phyloP scores from a whole-genome alignment of 2,113 vertebrate genomes.

The Scomber japonicus region DNA sequence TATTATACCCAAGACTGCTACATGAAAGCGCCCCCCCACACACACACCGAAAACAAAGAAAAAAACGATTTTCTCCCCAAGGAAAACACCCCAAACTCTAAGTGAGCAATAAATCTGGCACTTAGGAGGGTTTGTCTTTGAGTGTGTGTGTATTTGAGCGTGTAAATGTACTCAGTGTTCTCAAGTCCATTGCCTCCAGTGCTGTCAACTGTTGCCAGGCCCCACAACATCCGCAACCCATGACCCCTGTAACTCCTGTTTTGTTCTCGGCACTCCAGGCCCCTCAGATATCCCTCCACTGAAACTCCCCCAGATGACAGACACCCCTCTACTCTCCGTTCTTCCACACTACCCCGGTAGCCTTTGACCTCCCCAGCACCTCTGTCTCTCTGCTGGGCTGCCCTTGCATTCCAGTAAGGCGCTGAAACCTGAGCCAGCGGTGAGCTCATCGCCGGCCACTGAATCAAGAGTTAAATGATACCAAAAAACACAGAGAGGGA shows the following conservation, averaged over 20 bases:
- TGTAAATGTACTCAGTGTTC: constrained; percentile 64
- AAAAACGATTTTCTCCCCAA: constrained; percentile 28
- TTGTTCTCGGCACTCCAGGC: constrained; percentile 69
- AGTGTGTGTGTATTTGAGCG: constrained; percentile 49
- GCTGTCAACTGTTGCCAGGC: constrained; percentile 63
- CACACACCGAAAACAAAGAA: constrained; percentile 15
- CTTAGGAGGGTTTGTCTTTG: constrained; percentile 39
- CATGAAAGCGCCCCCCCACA: constrained; percentile 17
- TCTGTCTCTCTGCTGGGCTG: constrained; percentile 69
- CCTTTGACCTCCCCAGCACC: constrained; percentile 80
- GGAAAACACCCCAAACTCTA: constrained; percentile 62
- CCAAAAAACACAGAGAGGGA: constrained; percentile 60
- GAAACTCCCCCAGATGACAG: constrained; percentile 62
- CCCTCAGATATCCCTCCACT: constrained; percentile 58
- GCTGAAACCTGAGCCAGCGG: constrained; percentile 78
- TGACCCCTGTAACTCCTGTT: constrained; percentile 80
- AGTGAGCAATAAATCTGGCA: constrained; percentile 78
- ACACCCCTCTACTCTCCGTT: constrained; percentile 53
- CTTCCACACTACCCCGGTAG: constrained; percentile 53
- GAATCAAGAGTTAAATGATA: constrained; percentile 78
- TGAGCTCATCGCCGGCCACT: constrained; percentile 81
- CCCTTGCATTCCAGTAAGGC: constrained; percentile 80
- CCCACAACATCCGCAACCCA: constrained; percentile 68
- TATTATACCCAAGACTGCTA: constrained; percentile 6
- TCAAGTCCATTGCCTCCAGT: constrained; percentile 57